Evolutionary conservation across 2,113 vertebrate species (phyloP), one percentile per base, ranked within the genome.

Genomic region (Tragelaphus imberbis): DNA sequence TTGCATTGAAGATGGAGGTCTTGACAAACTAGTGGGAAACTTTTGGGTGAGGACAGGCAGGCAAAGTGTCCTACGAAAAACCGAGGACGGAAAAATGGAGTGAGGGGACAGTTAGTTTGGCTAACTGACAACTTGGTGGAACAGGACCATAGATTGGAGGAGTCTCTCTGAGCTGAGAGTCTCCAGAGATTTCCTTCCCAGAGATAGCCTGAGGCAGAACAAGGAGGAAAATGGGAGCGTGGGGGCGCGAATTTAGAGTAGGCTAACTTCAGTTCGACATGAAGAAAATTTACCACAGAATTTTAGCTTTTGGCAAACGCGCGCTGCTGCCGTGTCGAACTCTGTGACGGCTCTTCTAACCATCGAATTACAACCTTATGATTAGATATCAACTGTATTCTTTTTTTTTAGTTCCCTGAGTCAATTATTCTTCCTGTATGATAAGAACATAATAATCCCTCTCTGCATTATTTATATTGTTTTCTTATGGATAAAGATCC

Each of bases 381-480:
- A 58, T 80, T 75, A 87, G 47, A 80, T 79, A 88, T 10, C 56
- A 58, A 33, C 16, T 89, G 3, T 27, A 5, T 33, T 55, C 79
- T n/a, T n/a, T 71, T 84, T 44, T 86, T 68, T 90, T 23, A 95
- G 71, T 84, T 33, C 12, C 23, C 40, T 33, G 82, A 47, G 79
- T 51, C 19, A 40, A 21, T 79, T 58, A 71, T 84, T 87, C n/a
- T 63, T 68, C 49, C 63, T 84, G 84, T 94, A 91, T 92, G 53
- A 65, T 71, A 87, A n/a, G 59, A 88, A 88, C 53, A 53, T 90
- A 90, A 30, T 84, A 53, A 90, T 88, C 11, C 47, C 12, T 80
- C n/a, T 93, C 28, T 85, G 19, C n/a, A 65, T 95, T 97, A 92
- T 80, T 93, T 96, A 84, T 81, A 53, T 84, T 79, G 92, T 92